Evolutionary conservation across 2,888 invertebrate genomes (phyloP).

Genomic region (Tinea pellionella): DNA sequence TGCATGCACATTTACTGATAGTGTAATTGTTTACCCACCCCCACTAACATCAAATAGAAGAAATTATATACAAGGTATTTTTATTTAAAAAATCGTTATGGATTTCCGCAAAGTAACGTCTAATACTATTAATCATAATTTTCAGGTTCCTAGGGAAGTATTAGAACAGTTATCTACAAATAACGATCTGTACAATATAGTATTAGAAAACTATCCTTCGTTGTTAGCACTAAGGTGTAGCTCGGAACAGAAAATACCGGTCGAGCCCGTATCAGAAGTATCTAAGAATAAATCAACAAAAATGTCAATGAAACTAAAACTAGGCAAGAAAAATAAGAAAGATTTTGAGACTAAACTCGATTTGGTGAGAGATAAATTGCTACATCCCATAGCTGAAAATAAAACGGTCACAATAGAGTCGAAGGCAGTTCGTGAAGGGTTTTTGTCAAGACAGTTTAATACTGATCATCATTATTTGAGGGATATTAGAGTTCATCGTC

Average conservation of each 20-base stretch:
- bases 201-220: conserved; percentile 79
- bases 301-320: conserved; percentile 73
- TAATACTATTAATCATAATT: background rate
- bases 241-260: conserved; percentile 72
- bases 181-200: conserved; percentile 75
- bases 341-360: conserved; percentile 53
- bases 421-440: conserved; percentile 29
- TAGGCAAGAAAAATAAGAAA: conserved; percentile 37
- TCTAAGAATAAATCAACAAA: conserved; percentile 66
- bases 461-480: conserved; percentile 76
- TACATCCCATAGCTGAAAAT: conserved; percentile 58
- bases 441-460: conserved; percentile 63
- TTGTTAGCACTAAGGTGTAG: conserved; percentile 72
- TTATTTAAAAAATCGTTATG: too few relatives aligned
- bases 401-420: conserved; percentile 43
- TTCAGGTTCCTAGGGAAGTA: conserved; percentile 77
- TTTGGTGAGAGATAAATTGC: conserved; percentile 44
- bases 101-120: too few relatives aligned
- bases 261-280: conserved; percentile 33
- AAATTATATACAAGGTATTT: too few relatives aligned
- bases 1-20: too few relatives aligned
- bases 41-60: too few relatives aligned
- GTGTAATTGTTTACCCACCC: too few relatives aligned
- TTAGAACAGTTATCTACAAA: conserved; percentile 73
- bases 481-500: conserved; percentile 78